Evolutionary conservation across 2,888 invertebrate genomes (phyloP).

Genomic region (Agapetus fuscipes): DNA sequence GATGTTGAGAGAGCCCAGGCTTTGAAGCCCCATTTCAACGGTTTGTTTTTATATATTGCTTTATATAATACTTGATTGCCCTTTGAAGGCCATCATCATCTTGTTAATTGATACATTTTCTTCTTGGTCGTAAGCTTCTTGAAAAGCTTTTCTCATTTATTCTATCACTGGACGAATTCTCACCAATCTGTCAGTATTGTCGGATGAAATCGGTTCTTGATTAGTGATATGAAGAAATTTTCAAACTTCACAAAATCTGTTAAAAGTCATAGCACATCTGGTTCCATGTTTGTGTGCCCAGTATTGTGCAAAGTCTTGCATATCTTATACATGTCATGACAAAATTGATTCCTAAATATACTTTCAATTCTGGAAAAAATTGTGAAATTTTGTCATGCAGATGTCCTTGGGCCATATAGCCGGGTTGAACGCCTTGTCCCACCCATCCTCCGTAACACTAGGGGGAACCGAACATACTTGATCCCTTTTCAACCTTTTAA

Average conservation of each 20-base stretch:
- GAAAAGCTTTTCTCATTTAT: constrained; percentile 1
- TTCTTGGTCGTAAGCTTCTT: constrained; percentile 1
- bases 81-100: constrained; percentile 26
- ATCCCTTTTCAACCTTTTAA: too few relatives aligned
- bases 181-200: constrained; percentile 5
- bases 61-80: constrained; percentile 22
- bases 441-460: too few relatives aligned
- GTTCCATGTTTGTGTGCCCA: constrained; percentile 4
- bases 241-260: constrained; percentile 2
- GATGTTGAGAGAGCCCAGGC: too few relatives aligned
- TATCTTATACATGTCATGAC: constrained; percentile 1
- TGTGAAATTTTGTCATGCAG: too few relatives aligned
- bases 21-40: constrained; percentile 24
- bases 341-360: constrained; percentile 2
- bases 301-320: constrained; percentile 2
- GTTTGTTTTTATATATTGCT: constrained; percentile 26
- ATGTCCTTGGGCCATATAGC: too few relatives aligned
- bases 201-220: constrained; percentile 1
- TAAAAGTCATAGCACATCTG: constrained; percentile 5
- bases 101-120: constrained; percentile 22
- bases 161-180: constrained; percentile 4
- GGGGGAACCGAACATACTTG: too few relatives aligned
- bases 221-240: constrained; percentile 5
- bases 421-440: too few relatives aligned
- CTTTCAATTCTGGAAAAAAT: too few relatives aligned